Percentiles rank a stretch among this genome's conserved stretches.
phyloP scores from a whole-genome alignment of 2,888 invertebrate genomes.

The Mongoloraphidia duomilia region DNA sequence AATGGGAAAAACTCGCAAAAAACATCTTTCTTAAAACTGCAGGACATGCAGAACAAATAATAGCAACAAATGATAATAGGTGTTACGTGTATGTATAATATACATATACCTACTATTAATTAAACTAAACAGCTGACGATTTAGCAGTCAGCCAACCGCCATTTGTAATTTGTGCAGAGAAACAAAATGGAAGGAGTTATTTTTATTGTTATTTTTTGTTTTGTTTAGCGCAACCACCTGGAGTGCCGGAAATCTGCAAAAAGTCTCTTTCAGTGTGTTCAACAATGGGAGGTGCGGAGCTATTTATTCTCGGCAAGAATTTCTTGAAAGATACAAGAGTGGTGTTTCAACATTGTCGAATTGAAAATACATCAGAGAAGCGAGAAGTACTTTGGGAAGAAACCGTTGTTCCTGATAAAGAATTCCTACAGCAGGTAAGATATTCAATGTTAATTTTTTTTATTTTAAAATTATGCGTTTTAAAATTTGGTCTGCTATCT shows the following conservation, averaged over 20 bases:
- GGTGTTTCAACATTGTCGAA: slow-evolving; percentile 47
- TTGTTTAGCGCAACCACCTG: slow-evolving; percentile 71
- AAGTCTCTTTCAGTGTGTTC: slow-evolving; percentile 72
- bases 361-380: slow-evolving; percentile 29
- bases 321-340: slow-evolving; percentile 82
- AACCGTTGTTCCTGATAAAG: slow-evolving; percentile 72
- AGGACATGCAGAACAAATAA: too few species aligned
- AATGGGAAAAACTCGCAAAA: too few species aligned
- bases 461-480: not conserved
- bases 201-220: slow-evolving; percentile 2
- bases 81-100: too few species aligned
- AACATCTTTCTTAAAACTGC: too few species aligned
- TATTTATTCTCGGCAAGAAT: slow-evolving; percentile 83
- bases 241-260: slow-evolving; percentile 82
- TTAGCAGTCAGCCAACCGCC: too few species aligned
- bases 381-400: slow-evolving; percentile 58
- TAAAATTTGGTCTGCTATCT: not conserved
- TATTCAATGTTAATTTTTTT: not conserved
- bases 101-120: too few species aligned
- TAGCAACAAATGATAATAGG: too few species aligned
- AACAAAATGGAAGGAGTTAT: not conserved
- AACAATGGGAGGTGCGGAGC: slow-evolving; percentile 64
- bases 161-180: too few species aligned
- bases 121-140: too few species aligned
- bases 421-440: slow-evolving; percentile 68